Evolutionary conservation across 2,888 invertebrate species (phyloP).

Genomic region (Tanytarsus gracilentus): DNA sequence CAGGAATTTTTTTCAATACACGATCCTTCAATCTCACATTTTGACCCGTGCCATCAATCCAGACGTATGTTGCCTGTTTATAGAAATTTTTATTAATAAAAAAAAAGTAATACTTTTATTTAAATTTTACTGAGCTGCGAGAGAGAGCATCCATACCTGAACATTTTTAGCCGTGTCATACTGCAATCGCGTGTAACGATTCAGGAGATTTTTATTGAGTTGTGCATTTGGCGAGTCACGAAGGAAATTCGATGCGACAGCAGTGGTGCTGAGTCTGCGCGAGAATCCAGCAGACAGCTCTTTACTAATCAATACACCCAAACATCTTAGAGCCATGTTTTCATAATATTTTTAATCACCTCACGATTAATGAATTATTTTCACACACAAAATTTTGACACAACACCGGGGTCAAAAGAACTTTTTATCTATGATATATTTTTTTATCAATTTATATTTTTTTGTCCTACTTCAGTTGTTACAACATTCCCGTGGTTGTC

Average conservation of each 20-base stretch:
- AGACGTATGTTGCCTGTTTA: slow-evolving; percentile 58
- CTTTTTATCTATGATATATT: too few relatives aligned
- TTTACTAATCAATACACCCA: slow-evolving; percentile 26
- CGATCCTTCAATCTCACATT: slow-evolving; percentile 59
- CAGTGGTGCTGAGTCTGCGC: slow-evolving; percentile 32
- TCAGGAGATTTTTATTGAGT: slow-evolving; percentile 62
- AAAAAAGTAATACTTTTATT: slow-evolving; percentile 39
- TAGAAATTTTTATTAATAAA: slow-evolving; percentile 32
- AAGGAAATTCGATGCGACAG: slow-evolving; percentile 31
- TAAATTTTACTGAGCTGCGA: not conserved
- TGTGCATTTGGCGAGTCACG: slow-evolving; percentile 69
- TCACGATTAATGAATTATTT: not conserved
- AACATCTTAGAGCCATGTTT: slow-evolving; percentile 28
- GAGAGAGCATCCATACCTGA: not conserved
- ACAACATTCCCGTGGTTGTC: too few relatives aligned
- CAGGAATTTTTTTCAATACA: slow-evolving; percentile 57
- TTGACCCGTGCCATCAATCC: slow-evolving; percentile 69
- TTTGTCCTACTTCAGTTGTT: not conserved
- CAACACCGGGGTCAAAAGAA: too few relatives aligned
- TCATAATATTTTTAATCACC: not conserved
- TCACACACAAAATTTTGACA: too few relatives aligned
- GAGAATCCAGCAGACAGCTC: slow-evolving; percentile 2
- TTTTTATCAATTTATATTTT: slow-evolving; percentile 2
- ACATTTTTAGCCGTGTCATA: slow-evolving; percentile 42
- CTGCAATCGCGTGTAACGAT: slow-evolving; percentile 60